Percentiles rank a stretch among this genome's conserved stretches.
phyloP scores from a whole-genome alignment of 37 sponge, comb jelly and placozoan genomes.

The Tethya wilhelma region DNA sequence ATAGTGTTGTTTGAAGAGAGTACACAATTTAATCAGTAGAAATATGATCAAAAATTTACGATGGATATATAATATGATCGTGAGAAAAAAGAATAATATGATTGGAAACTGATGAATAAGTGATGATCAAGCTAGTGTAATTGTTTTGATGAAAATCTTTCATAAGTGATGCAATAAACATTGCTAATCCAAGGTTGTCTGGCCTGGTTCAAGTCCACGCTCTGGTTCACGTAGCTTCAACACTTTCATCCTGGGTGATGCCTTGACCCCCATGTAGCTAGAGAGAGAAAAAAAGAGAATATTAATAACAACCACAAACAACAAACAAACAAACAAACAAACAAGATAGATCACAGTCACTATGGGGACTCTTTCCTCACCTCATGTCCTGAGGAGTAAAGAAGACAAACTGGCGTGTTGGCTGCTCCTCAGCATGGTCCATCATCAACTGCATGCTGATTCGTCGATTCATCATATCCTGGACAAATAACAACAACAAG shows the following conservation, averaged over 20 bases:
- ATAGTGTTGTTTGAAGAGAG: too few species aligned
- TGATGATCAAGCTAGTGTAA: too few species aligned
- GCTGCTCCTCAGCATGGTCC: conserved; percentile 39
- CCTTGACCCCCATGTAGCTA: conserved; percentile 7
- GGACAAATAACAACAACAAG: not conserved
- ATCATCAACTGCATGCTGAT: conserved; percentile 92
- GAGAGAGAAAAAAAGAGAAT: not conserved
- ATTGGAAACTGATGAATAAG: too few species aligned
- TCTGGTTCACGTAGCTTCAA: conserved; percentile 19
- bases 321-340: not conserved
- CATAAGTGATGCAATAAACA: too few species aligned
- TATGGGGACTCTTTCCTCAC: not conserved
- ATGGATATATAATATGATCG: too few species aligned
- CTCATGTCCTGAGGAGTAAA: conserved; percentile 47
- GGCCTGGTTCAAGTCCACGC: not conserved
- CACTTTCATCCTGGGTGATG: not conserved
- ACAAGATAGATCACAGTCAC: not conserved
- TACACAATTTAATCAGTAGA: too few species aligned
- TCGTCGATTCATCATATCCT: conserved; percentile 95
- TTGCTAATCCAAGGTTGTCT: too few species aligned
- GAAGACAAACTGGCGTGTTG: conserved; percentile 26
- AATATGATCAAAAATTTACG: too few species aligned
- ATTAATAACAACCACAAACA: not conserved
- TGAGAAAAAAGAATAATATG: too few species aligned
- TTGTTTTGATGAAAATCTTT: too few species aligned